These are phyloP conservation scores for Ormyrus nitidulus DNA, from an alignment of 2,888 invertebrate species.

Conservation along the genomic window DNA sequence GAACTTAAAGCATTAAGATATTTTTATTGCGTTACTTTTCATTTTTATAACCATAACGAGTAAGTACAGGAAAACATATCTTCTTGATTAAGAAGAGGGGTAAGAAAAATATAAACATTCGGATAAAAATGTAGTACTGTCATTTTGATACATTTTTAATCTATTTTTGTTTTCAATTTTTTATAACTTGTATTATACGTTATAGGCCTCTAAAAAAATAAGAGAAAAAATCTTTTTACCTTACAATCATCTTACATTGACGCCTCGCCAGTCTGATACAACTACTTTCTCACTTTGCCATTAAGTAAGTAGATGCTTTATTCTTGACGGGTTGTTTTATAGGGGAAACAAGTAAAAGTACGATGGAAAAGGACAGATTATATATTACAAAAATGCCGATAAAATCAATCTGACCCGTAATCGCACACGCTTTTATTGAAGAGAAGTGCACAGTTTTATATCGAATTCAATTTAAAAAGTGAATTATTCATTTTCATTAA, in stretches of 20 bases:
- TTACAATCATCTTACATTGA: constrained; percentile 7
- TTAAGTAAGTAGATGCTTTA: constrained; percentile 22
- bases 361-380: not conserved
- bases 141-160: no score
- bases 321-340: constrained; percentile 2
- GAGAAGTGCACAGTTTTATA: not conserved
- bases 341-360: not conserved
- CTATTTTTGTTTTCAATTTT: no score
- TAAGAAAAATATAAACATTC: no score
- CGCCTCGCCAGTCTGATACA: not conserved
- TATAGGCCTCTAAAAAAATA: no score
- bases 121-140: no score
- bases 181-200: no score
- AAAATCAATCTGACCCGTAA: not conserved
- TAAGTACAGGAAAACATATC: no score
- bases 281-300: constrained; percentile 15
- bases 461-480: no score
- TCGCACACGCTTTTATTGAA: not conserved
- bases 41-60: no score
- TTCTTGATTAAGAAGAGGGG: no score
- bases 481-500: no score
- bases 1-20: not conserved
- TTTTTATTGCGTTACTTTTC: not conserved
- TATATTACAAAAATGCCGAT: not conserved
- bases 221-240: no score